Conservation (phyloP, 2,888 invertebrate genomes). For the Carabus problematicus region DNA sequence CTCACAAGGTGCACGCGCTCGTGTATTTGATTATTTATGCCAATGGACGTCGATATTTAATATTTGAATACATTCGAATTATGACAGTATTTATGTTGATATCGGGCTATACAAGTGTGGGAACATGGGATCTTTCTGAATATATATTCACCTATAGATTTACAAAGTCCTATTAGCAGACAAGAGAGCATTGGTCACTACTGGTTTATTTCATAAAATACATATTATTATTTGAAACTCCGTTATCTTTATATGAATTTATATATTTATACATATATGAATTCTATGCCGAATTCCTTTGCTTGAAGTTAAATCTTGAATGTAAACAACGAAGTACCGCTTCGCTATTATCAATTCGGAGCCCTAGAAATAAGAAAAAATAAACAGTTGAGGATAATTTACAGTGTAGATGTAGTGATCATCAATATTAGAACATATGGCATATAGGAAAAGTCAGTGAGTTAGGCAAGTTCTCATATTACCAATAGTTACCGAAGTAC, state of each 20-base stretch:
- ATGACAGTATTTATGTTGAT: background rate
- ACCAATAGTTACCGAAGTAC: conserved; percentile 36
- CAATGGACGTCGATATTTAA: background rate
- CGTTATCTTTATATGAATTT: too few species aligned
- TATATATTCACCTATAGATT: too few species aligned
- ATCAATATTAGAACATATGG: conserved; percentile 28
- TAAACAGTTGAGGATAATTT: conserved; percentile 7
- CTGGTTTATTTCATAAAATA: too few species aligned
- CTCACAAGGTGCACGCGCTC: background rate
- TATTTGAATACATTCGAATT: conserved; percentile 3
- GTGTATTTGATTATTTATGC: conserved; percentile 2
- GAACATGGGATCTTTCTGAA: background rate
- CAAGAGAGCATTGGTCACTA: too few species aligned
- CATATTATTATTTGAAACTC: too few species aligned
- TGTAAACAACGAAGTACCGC: too few species aligned
- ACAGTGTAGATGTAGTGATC: conserved; percentile 29
- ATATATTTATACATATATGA: too few species aligned
- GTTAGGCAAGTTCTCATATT: conserved; percentile 33
- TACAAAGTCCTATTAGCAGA: too few species aligned
- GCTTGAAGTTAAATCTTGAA: too few species aligned
- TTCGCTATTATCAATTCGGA: too few species aligned
- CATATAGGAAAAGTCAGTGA: conserved; percentile 21
- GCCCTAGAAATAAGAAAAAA: background rate
- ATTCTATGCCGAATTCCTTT: too few species aligned
- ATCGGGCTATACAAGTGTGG: background rate